Percentiles rank a stretch among this genome's conserved stretches.
Conservation (phyloP, 2,888 invertebrate species). For the Papilio gigon region DNA sequence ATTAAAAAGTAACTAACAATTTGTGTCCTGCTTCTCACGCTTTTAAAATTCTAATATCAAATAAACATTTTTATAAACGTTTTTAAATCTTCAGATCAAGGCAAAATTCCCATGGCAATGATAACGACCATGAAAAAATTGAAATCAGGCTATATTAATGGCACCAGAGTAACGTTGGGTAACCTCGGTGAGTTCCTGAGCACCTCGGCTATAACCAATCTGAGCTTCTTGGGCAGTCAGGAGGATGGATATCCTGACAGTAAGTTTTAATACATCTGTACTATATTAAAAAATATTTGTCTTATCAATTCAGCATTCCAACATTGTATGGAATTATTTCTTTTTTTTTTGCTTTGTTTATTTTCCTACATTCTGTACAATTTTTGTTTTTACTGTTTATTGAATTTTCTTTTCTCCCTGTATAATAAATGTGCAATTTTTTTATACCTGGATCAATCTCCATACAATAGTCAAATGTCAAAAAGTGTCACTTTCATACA, state of each 20-base stretch:
- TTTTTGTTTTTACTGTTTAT: too few relatives aligned
- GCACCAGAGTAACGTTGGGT: constrained; percentile 98
- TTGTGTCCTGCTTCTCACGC: constrained; percentile 28
- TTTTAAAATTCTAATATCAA: constrained; percentile 5
- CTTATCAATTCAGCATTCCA: too few relatives aligned
- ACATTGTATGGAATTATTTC: too few relatives aligned
- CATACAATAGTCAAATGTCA: too few relatives aligned
- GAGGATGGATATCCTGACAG: constrained; percentile 96
- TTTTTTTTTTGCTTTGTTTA: too few relatives aligned
- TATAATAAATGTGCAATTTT: too few relatives aligned
- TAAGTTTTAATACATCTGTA: constrained; percentile 67
- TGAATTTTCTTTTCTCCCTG: too few relatives aligned
- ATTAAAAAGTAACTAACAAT: background rate
- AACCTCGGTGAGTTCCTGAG: constrained; percentile 96
- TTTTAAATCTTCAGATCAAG: constrained; percentile 87
- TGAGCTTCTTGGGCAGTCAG: constrained; percentile 96
- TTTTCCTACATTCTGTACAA: too few relatives aligned
- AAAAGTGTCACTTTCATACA: too few relatives aligned
- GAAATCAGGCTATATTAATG: constrained; percentile 99
- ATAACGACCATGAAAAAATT: constrained; percentile 99
- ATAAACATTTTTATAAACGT: constrained; percentile 7
- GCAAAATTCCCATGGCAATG: constrained; percentile 95
- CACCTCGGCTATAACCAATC: constrained; percentile 98
- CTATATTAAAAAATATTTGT: background rate
- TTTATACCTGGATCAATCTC: too few relatives aligned